These are phyloP conservation scores for Thalassoma bifasciatum DNA, from an alignment of 2,113 vertebrate genomes.

Conservation along the genomic window DNA sequence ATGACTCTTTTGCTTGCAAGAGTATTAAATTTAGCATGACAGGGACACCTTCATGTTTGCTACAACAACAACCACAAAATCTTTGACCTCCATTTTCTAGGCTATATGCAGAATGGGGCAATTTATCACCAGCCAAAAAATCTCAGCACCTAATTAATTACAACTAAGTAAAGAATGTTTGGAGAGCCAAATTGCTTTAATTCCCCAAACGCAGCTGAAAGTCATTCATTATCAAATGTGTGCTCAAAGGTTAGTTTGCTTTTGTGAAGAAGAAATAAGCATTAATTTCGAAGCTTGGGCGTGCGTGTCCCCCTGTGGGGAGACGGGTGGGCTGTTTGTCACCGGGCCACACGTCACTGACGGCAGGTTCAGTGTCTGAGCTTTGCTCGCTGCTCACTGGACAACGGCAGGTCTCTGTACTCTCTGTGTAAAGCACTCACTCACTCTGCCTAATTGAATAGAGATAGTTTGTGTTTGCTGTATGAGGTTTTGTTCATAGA, in stretches of 20 bases:
- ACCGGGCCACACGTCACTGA: constrained; percentile 67
- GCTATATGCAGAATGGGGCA: constrained; percentile 81
- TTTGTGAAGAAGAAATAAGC: constrained; percentile 84
- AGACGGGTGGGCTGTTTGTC: constrained; percentile 67
- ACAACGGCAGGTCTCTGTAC: constrained; percentile 57
- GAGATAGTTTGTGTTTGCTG: constrained; percentile 18
- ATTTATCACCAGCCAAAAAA: constrained; percentile 86
- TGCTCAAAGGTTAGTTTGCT: constrained; percentile 89
- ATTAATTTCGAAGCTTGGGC: constrained; percentile 79
- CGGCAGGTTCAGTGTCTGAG: constrained; percentile 66
- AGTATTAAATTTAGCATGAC: constrained; percentile 83
- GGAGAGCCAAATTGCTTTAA: constrained; percentile 88
- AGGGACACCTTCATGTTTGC: constrained; percentile 86
- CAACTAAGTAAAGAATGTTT: constrained; percentile 90
- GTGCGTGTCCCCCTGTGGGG: constrained; percentile 58
- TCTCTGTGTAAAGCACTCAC: constrained; percentile 44
- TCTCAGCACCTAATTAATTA: constrained; percentile 87
- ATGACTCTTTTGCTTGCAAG: constrained; percentile 73
- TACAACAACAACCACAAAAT: constrained; percentile 83
- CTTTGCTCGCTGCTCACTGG: constrained; percentile 73
- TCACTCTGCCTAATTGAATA: constrained; percentile 52
- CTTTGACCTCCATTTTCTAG: constrained; percentile 87
- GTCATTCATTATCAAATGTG: constrained; percentile 89
- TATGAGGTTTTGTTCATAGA: constrained; percentile 51
- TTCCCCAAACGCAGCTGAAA: constrained; percentile 85